Conservation (phyloP, 2,797 vertebrate species). For the Corythornis leucogaster region DNA sequence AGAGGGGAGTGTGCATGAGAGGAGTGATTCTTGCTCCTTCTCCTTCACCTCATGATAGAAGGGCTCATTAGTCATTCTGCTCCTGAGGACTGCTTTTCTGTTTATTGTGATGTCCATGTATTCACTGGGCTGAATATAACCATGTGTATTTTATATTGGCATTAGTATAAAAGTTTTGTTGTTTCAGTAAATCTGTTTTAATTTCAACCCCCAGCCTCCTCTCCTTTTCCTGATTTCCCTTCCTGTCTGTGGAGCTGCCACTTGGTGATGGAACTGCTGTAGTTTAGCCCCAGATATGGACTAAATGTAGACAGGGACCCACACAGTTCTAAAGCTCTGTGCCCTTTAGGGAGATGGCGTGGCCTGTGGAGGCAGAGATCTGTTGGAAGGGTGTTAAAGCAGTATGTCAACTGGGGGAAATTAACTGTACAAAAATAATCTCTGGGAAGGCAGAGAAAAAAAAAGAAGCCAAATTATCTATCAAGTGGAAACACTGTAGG, state of each 20-base stretch:
- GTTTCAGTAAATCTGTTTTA: not conserved
- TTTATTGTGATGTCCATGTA: not conserved
- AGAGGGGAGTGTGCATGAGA: not conserved
- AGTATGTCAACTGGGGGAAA: not conserved
- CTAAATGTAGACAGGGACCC: not conserved
- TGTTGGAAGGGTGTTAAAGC: not conserved
- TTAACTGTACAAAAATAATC: not conserved
- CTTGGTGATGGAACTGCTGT: not conserved
- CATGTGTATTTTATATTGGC: not conserved
- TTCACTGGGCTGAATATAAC: no score
- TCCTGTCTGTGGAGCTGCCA: not conserved
- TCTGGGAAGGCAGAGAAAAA: not conserved
- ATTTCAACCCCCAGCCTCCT: not conserved
- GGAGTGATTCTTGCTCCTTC: not conserved
- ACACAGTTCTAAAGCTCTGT: not conserved
- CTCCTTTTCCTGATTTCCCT: not conserved
- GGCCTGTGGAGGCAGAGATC: not conserved
- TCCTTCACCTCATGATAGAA: not conserved
- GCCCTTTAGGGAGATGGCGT: not conserved
- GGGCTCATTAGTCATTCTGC: not conserved
- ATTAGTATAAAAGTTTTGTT: no score
- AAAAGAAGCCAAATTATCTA: not conserved
- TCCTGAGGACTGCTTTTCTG: not conserved
- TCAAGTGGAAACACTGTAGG: not conserved
- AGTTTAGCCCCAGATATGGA: not conserved